Percentiles rank a stretch among this genome's conserved stretches.
These are phyloP conservation scores for Stylophora pistillata DNA, from an alignment of 64 coral and sea anemone species.

Conservation along the genomic window DNA sequence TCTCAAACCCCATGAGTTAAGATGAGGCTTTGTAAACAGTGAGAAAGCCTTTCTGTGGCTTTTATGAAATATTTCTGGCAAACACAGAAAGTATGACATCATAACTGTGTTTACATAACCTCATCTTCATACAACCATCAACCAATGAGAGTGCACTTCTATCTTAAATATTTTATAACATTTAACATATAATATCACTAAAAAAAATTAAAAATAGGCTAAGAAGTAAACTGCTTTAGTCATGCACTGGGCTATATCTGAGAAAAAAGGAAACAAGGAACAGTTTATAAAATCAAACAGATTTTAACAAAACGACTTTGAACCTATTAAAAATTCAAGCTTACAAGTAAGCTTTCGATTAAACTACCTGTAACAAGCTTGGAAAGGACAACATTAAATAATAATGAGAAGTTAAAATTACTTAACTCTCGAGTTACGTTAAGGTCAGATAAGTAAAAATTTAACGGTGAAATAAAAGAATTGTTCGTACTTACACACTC, in stretches of 20 bases:
- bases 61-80: too few relatives aligned
- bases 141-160: too few relatives aligned
- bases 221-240: too few relatives aligned
- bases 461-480: background rate
- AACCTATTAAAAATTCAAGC: conserved; percentile 17
- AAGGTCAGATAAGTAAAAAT: conserved; percentile 28
- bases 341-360: background rate
- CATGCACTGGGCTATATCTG: background rate
- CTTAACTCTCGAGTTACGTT: background rate
- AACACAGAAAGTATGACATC: too few relatives aligned
- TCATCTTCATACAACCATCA: too few relatives aligned
- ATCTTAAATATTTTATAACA: too few relatives aligned
- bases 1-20: too few relatives aligned
- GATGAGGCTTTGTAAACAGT: too few relatives aligned
- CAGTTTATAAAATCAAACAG: background rate
- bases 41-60: too few relatives aligned
- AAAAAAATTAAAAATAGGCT: too few relatives aligned
- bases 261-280: background rate
- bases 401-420: background rate
- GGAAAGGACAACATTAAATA: conserved; percentile 15
- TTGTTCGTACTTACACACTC: conserved; percentile 74
- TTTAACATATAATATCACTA: too few relatives aligned
- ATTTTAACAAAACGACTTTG: background rate
- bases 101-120: too few relatives aligned
- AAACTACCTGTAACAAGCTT: background rate